phyloP scores from a whole-genome alignment of 2,888 invertebrate genomes.

The Cremastinae sp. region DNA sequence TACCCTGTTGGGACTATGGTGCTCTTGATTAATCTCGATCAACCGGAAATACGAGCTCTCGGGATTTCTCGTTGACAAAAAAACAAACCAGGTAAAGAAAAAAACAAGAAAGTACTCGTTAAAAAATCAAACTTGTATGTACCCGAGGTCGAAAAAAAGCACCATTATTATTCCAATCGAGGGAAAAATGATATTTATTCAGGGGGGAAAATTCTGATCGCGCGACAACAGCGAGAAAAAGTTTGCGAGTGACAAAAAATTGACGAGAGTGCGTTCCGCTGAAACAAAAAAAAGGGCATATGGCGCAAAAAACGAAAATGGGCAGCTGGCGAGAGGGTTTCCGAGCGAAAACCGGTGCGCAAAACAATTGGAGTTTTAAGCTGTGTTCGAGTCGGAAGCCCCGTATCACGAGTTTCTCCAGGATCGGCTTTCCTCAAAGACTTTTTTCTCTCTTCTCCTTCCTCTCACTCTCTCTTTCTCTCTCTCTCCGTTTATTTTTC shows the following conservation, averaged over 20 bases:
- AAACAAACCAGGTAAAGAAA: slow-evolving; percentile 59
- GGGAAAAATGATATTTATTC: not conserved
- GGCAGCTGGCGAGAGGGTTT: slow-evolving; percentile 48
- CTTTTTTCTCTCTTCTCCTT: slow-evolving; percentile 30
- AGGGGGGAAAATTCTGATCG: too few species aligned
- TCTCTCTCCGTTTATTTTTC: slow-evolving; percentile 61
- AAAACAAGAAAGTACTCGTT: not conserved
- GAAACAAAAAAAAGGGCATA: slow-evolving; percentile 36
- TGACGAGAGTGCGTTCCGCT: slow-evolving; percentile 18
- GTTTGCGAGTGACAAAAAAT: slow-evolving; percentile 8
- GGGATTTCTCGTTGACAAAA: slow-evolving; percentile 58
- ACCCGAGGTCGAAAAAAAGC: not conserved
- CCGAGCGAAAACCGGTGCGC: slow-evolving; percentile 70
- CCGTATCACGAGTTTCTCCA: slow-evolving; percentile 72
- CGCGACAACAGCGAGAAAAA: not conserved
- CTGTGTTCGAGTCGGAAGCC: slow-evolving; percentile 63
- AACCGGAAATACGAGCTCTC: slow-evolving; percentile 57
- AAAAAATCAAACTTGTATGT: not conserved
- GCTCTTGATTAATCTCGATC: slow-evolving; percentile 51
- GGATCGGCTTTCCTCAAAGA: slow-evolving; percentile 79
- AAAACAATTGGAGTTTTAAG: slow-evolving; percentile 76
- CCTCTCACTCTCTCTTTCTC: slow-evolving; percentile 63
- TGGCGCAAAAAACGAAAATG: slow-evolving; percentile 9
- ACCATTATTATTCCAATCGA: not conserved
- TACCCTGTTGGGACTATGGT: slow-evolving; percentile 63